phyloP scores from a whole-genome alignment of 2,797 vertebrate species.

The Hephaestus fuliginosus region DNA sequence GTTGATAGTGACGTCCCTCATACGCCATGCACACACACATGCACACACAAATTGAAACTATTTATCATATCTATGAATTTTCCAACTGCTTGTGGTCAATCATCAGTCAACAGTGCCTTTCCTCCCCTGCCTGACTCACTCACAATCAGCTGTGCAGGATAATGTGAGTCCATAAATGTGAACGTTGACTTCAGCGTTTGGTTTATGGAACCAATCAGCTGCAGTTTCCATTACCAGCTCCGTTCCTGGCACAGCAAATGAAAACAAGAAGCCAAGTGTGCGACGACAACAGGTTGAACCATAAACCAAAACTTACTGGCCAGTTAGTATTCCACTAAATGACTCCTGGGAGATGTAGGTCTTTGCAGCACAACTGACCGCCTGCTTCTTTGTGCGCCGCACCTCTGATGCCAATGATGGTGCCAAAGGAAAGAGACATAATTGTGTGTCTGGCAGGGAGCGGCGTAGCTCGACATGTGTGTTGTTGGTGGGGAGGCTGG shows the following conservation, averaged over 20 bases:
- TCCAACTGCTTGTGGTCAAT: neutral
- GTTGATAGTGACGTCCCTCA: slow-evolving; percentile 50
- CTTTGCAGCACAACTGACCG: neutral
- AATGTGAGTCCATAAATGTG: slow-evolving; percentile 40
- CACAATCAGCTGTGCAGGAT: slow-evolving; percentile 28
- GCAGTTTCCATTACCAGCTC: slow-evolving; percentile 30
- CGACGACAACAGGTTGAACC: slow-evolving; percentile 24
- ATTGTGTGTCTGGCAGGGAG: slow-evolving; percentile 55
- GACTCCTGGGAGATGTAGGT: slow-evolving; percentile 34
- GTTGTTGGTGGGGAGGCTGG: slow-evolving; percentile 57
- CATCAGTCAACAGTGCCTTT: neutral
- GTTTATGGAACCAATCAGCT: slow-evolving; percentile 31
- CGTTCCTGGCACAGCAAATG: neutral
- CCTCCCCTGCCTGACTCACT: slow-evolving; percentile 2
- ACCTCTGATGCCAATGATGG: slow-evolving; percentile 10
- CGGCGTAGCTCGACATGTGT: slow-evolving; percentile 37
- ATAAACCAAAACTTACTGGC: neutral
- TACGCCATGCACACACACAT: slow-evolving; percentile 16
- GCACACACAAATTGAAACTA: neutral
- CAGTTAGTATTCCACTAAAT: slow-evolving; percentile 9
- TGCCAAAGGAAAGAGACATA: slow-evolving; percentile 33
- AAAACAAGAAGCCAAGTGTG: slow-evolving; percentile 6
- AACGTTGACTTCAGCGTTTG: slow-evolving; percentile 34
- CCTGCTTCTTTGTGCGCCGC: slow-evolving; percentile 25
- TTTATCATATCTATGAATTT: slow-evolving; percentile 6